Conservation (phyloP, 2,797 vertebrate species). For the Phataginus tricuspis region DNA sequence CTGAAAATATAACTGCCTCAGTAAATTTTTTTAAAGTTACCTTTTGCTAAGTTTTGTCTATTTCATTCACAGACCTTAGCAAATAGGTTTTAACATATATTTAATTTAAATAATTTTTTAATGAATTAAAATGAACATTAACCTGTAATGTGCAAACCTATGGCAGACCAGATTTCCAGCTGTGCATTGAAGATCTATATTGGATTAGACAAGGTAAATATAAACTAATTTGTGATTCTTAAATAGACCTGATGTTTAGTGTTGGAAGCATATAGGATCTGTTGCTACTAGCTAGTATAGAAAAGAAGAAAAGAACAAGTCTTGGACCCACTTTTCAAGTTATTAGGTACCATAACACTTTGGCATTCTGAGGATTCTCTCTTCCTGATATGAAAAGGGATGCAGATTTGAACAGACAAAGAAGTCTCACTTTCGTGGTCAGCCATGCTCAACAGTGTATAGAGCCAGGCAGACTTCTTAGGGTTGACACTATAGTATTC, state of each 20-base stretch:
- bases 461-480: background rate
- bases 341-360: background rate
- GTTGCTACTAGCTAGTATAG: background rate
- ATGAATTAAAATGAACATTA: conserved; percentile 56
- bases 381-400: background rate
- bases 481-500: accelerated
- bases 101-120: conserved; percentile 57
- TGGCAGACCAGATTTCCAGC: background rate
- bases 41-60: conserved; percentile 44
- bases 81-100: conserved; percentile 39
- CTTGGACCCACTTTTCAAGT: conserved; percentile 11
- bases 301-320: background rate
- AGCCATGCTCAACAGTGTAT: background rate
- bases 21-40: background rate
- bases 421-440: background rate
- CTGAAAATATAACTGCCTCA: conserved; percentile 53
- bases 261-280: conserved; percentile 13
- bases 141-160: background rate
- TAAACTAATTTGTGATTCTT: conserved; percentile 42
- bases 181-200: background rate
- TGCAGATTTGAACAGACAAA: background rate
- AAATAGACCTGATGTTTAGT: conserved; percentile 35
- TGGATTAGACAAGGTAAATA: conserved; percentile 47
- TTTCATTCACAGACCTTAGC: background rate
- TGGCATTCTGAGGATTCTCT: background rate